Base-by-base conservation (phyloP, 2,113 vertebrate species). In the Rissa tridactyla region DNA sequence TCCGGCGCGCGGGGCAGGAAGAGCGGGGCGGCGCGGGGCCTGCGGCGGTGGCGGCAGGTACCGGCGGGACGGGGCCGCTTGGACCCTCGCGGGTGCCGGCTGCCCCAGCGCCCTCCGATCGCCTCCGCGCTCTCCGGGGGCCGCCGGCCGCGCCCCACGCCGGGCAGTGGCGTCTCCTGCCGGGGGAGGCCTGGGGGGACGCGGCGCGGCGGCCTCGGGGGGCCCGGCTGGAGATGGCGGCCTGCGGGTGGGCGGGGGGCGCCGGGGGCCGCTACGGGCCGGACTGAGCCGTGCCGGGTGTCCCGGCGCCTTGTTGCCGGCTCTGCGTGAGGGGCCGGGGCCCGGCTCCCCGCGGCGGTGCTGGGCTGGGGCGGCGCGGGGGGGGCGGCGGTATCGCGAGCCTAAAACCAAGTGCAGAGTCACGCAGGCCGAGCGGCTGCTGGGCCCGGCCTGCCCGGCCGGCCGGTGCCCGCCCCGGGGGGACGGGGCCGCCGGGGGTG, bases 1-100 rank as follows among this genome's bases (percentile, higher is more conserved):
- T 95, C 94, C 94, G 94, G 94, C 29, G n/a, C 32, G 40, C 29
- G 25, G 68, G 51, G 91, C 94, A 83, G 94, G 91, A 93, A 80
- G 82, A 42, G 72, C 79, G 70, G 62, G 21, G 94, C 62, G 71
- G 90, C 29, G 57, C 40, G 3, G 75, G 89, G 89, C 82, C 66
- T 85, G 82, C 6, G 64, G 90, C 1, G 54, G 58, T 26, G 69
- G 82, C 7, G 60, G 46, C 49, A 78, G 88, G 88, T 76, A 83
- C 21, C 22, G 15, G 34, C 12, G 82, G 51, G 6, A 2, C 13
- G 21, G 6, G 29, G 22, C 26, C 26, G 25, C 32, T 22, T 6
- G 17, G 29, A 27, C 9, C 17, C 54, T 17, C 3, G 30, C 36
- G 11, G 20, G 58, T 11, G 21, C 6, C 19, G 15, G 51, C 32